Evolutionary conservation across 2,113 vertebrate genomes (phyloP), one percentile per base, ranked within the genome.

Genomic region (Cephalopterus ornatus): DNA sequence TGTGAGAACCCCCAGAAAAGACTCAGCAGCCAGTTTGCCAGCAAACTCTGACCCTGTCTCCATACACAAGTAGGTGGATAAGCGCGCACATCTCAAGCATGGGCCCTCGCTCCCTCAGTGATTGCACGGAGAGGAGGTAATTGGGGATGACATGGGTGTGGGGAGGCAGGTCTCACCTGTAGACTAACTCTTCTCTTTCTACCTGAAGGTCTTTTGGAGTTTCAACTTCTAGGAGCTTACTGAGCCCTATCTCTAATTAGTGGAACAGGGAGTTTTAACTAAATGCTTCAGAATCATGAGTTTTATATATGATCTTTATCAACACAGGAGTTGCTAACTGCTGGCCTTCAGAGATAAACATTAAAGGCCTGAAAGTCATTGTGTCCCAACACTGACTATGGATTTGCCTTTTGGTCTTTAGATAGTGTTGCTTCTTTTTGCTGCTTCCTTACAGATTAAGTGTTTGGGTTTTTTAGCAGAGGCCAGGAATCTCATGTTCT

Each of bases 101-200:
- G 28, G 39, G 27, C 44, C 20, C 24, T 14, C 19, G 16, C 33
- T 77, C 28, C 50, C 37, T 28, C 39, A 12, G 11, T 8, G 35
- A 23, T 47, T 10, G 49, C 0, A 1, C 53, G 52, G 63, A 3
- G 7, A 12, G 50, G 63, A 91, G 42, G 27, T 66, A 26, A 12
- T 65, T 78, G 42, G 59, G 62, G 32, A 14, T 11, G 5, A 14
- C 26, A 6, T 5, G 4, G 14, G 17, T 10, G 26, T 84, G 46
- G 81, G 76, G 37, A 87, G 84, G 50, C 92, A 62, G 61, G 63
- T 86, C 59, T 94, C 76, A 50, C 68, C 65, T 86, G 32, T n/a
- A 53, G 58, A 41, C 53, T 82, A 44, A 53, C 70, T 80, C 73
- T 5, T 41, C 32, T 85, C 70, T 82, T 85, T 76, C 55, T 49